Evolutionary conservation across 2,888 invertebrate genomes (phyloP).

Genomic region (Metallyticus violacea): DNA sequence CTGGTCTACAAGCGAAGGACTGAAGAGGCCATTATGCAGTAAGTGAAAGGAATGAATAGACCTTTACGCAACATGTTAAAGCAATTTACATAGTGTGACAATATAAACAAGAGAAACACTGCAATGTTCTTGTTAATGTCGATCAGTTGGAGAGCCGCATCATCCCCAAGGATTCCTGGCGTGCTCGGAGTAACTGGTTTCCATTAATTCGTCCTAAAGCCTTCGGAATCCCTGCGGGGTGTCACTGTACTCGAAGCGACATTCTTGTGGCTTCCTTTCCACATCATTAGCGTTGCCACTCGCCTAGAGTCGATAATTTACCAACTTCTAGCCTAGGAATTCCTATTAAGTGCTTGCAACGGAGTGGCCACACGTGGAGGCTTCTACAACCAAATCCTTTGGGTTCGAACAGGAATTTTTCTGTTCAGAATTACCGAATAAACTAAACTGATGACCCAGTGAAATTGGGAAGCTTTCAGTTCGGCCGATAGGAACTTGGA

Average conservation of each 20-base stretch:
- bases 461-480: neutral
- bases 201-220: neutral
- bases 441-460: neutral
- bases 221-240: neutral
- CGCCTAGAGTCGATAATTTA: neutral
- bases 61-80: neutral
- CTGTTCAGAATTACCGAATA: neutral
- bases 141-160: neutral
- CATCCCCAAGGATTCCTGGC: neutral
- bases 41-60: neutral
- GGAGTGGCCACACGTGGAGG: neutral
- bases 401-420: neutral
- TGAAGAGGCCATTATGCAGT: neutral
- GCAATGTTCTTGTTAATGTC: neutral
- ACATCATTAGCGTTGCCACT: neutral
- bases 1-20: neutral
- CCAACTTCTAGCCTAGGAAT: neutral
- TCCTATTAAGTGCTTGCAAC: neutral
- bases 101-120: neutral
- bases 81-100: neutral
- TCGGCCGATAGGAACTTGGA: neutral
- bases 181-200: neutral
- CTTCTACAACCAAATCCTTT: neutral
- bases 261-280: neutral
- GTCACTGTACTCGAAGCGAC: neutral